phyloP scores from a whole-genome alignment of 2,797 vertebrate species.

The Decapterus maruadsi region DNA sequence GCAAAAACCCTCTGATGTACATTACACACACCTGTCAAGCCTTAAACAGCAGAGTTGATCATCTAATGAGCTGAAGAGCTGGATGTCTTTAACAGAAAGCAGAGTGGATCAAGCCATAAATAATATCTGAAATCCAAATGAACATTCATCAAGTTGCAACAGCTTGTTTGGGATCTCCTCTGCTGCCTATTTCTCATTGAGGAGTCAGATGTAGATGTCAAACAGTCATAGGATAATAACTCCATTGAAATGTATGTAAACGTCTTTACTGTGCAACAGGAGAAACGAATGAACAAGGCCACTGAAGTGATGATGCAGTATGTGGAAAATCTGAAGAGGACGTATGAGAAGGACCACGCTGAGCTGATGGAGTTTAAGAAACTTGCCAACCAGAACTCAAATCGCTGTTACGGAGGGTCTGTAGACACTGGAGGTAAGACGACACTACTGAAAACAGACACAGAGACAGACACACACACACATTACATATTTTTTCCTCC shows the following conservation, averaged over 20 bases:
- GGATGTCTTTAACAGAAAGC: no score
- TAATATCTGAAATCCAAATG: background rate
- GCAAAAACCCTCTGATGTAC: no score
- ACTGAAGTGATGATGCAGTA: slow-evolving; percentile 99
- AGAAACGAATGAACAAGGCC: slow-evolving; percentile 98
- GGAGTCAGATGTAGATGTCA: background rate
- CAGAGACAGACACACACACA: background rate
- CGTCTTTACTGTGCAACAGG: slow-evolving; percentile 80
- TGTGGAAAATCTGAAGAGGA: slow-evolving; percentile 98
- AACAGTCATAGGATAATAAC: background rate
- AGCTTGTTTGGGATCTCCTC: background rate
- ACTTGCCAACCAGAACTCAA: slow-evolving; percentile 98
- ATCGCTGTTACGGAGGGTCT: slow-evolving; percentile 91
- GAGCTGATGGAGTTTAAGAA: slow-evolving; percentile 98
- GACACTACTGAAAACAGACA: background rate
- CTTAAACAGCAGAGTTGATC: no score
- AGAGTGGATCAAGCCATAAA: background rate
- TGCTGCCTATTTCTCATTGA: background rate
- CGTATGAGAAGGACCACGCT: slow-evolving; percentile 98
- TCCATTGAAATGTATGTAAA: background rate
- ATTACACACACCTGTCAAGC: no score
- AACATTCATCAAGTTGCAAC: background rate
- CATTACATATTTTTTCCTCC: background rate
- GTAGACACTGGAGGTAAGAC: slow-evolving; percentile 86
- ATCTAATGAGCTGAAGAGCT: no score